Evolutionary conservation across 1,140 invertebrate genomes (phyloP).

Genomic region (Drosophila serrata): DNA sequence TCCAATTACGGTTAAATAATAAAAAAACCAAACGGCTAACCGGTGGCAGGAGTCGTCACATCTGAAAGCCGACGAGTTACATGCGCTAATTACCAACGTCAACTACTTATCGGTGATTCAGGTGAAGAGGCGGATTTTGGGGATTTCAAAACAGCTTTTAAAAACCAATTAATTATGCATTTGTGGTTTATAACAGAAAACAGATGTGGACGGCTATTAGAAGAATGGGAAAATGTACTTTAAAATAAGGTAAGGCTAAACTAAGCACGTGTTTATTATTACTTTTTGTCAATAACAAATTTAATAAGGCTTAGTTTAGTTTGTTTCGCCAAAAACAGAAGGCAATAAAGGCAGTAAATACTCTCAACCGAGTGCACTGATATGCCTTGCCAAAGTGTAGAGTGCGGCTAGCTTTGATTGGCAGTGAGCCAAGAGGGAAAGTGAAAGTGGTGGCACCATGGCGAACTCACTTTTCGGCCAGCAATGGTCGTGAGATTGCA

Average conservation of each 20-base stretch:
- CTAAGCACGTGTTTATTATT: not conserved
- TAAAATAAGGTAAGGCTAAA: not conserved
- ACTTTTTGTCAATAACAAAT: not conserved
- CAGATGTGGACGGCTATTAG: no score
- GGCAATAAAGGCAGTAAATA: not conserved
- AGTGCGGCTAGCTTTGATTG: slow-evolving; percentile 29
- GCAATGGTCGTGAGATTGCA: slow-evolving; percentile 26
- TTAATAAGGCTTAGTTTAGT: no score
- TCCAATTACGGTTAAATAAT: slow-evolving; percentile 77
- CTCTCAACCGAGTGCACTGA: not conserved
- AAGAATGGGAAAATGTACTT: not conserved
- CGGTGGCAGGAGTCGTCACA: slow-evolving; percentile 29
- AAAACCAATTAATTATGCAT: not conserved
- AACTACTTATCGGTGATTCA: not conserved
- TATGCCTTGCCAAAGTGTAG: not conserved
- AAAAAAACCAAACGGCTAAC: slow-evolving; percentile 38
- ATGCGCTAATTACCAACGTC: slow-evolving; percentile 26
- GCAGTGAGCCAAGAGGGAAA: slow-evolving; percentile 35
- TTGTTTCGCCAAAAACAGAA: not conserved
- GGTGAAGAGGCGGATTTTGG: not conserved
- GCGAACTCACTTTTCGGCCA: slow-evolving; percentile 29
- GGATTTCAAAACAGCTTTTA: not conserved
- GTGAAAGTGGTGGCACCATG: slow-evolving; percentile 31
- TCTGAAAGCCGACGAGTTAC: slow-evolving; percentile 36
- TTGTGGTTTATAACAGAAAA: not conserved